These are phyloP conservation scores for Calycopis cecrops DNA, from an alignment of 1,140 invertebrate genomes.

Conservation along the genomic window DNA sequence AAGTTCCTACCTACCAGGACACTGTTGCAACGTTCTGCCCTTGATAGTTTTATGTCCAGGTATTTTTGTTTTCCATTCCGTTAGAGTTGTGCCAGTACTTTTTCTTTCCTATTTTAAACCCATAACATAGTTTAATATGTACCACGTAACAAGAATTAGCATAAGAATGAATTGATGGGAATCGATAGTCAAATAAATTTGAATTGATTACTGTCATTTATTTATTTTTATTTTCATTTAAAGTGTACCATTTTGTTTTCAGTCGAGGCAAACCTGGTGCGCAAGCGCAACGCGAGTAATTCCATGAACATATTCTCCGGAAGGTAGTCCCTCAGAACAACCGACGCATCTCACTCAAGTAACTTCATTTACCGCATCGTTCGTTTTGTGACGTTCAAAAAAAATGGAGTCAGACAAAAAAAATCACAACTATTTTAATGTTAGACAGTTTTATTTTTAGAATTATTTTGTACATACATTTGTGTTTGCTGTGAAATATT, in stretches of 20 bases:
- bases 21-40: too few relatives aligned
- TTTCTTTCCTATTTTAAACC: too few relatives aligned
- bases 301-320: slow-evolving; percentile 84
- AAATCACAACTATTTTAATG: slow-evolving; percentile 6
- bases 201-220: neutral
- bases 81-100: too few relatives aligned
- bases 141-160: too few relatives aligned
- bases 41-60: too few relatives aligned
- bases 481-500: slow-evolving; percentile 15
- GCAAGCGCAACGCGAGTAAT: slow-evolving; percentile 82
- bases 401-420: neutral
- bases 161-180: too few relatives aligned
- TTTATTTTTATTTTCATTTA: neutral
- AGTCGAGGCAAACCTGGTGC: slow-evolving; percentile 83
- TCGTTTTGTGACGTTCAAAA: neutral
- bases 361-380: slow-evolving; percentile 12
- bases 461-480: slow-evolving; percentile 32
- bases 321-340: slow-evolving; percentile 68
- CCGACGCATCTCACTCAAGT: neutral
- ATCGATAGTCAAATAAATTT: too few relatives aligned
- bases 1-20: too few relatives aligned
- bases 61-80: too few relatives aligned
- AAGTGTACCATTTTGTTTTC: slow-evolving; percentile 59
- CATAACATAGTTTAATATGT: too few relatives aligned
- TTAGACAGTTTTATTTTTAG: slow-evolving; percentile 19